phyloP scores from a whole-genome alignment of 1,140 invertebrate genomes.

The Brachionus angularis region DNA sequence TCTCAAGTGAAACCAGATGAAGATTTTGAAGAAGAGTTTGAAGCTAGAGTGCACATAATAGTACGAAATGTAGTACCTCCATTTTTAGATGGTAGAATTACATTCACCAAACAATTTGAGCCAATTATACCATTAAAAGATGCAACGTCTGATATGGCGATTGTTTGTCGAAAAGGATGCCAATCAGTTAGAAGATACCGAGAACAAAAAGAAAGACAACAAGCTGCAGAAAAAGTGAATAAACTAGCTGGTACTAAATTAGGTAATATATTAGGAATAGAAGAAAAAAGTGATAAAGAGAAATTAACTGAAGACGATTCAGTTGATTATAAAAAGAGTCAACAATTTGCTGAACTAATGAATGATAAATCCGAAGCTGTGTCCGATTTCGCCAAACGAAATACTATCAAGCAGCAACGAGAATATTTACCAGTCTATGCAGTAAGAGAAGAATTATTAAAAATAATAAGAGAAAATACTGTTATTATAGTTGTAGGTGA shows the following conservation, averaged over 20 bases:
- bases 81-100: conserved; percentile 94
- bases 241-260: conserved; percentile 92
- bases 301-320: conserved; percentile 53
- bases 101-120: conserved; percentile 98
- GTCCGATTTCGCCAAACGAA: conserved; percentile 83
- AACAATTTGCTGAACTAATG: conserved; percentile 96
- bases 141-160: conserved; percentile 94
- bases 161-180: conserved; percentile 88
- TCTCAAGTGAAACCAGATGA: conserved; percentile 81
- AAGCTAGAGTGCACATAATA: conserved; percentile 84
- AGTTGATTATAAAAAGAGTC: conserved; percentile 67
- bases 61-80: conserved; percentile 93
- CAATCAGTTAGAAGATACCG: conserved; percentile 79
- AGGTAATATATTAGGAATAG: conserved; percentile 93
- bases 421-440: conserved; percentile 92
- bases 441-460: conserved; percentile 68
- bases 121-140: conserved; percentile 89
- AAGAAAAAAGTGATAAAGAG: conserved; percentile 61
- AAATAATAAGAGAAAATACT: conserved; percentile 83
- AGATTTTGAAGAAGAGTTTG: conserved; percentile 73
- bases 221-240: conserved; percentile 98
- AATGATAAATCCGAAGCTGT: conserved; percentile 67
- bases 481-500: conserved; percentile 95
- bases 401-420: conserved; percentile 73
- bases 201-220: conserved; percentile 89